Percentiles rank a stretch among this genome's conserved stretches.
Evolutionary conservation across 2,888 invertebrate species (phyloP).

Genomic region (Caenorhabditis plicata): DNA sequence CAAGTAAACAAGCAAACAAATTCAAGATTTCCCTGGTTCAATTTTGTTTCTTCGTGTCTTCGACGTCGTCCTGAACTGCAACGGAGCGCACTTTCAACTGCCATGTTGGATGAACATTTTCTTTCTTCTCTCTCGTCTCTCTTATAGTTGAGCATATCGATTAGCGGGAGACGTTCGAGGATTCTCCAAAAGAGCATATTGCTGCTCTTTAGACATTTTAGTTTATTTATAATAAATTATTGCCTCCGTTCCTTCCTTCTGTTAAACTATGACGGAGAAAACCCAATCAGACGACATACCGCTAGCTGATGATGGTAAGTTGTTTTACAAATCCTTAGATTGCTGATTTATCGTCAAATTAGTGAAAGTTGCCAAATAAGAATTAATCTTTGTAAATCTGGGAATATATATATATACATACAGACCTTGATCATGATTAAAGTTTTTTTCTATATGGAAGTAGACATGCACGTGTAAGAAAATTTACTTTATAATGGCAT

Average conservation of each 20-base stretch:
- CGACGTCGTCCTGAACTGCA: too few species aligned
- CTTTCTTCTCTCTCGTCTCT: conserved; percentile 16
- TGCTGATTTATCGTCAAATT: too few species aligned
- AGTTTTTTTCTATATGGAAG: too few species aligned
- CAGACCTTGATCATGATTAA: not conserved
- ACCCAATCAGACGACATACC: conserved; percentile 54
- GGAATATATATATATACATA: not conserved
- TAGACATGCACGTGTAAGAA: too few species aligned
- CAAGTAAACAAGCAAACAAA: not conserved
- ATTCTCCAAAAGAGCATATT: not conserved
- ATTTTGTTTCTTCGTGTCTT: not conserved
- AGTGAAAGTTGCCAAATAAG: too few species aligned
- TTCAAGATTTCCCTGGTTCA: too few species aligned
- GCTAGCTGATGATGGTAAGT: conserved; percentile 62
- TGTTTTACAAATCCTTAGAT: too few species aligned
- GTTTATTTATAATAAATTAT: conserved; percentile 3
- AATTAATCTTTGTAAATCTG: not conserved
- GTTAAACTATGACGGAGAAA: conserved; percentile 28
- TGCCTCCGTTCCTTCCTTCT: conserved; percentile 2
- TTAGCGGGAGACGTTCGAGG: too few species aligned
- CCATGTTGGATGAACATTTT: conserved; percentile 12
- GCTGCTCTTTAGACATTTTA: not conserved
- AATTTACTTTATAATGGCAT: too few species aligned
- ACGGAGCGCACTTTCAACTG: conserved; percentile 27
- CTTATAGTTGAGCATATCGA: too few species aligned